These are phyloP conservation scores for Epinephelus fuscoguttatus DNA, from an alignment of 2,113 vertebrate genomes.

Conservation along the genomic window DNA sequence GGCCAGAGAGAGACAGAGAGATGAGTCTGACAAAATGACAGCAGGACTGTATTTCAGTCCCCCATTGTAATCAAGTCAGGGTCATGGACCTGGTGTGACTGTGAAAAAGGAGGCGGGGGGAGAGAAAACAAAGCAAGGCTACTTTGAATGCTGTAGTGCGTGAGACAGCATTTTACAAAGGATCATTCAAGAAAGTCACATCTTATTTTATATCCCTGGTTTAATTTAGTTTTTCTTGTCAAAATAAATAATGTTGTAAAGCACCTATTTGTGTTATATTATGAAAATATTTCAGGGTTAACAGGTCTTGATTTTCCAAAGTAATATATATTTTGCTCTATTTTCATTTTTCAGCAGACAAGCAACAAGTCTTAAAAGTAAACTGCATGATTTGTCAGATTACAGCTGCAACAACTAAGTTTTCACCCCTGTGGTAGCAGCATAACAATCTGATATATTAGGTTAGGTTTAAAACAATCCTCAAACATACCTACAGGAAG, in stretches of 20 bases:
- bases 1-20: slow-evolving; percentile 50
- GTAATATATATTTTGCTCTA: too few species aligned
- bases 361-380: too few species aligned
- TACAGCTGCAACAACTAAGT: too few species aligned
- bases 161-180: neutral
- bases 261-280: neutral
- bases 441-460: neutral
- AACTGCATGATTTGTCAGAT: too few species aligned
- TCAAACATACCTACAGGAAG: too few species aligned
- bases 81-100: slow-evolving; percentile 58
- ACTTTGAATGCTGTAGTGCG: neutral
- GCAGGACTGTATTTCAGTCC: slow-evolving; percentile 44
- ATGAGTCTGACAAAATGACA: slow-evolving; percentile 66
- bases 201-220: neutral
- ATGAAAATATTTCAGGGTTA: neutral
- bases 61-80: slow-evolving; percentile 46
- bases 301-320: neutral
- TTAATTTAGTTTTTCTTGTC: neutral
- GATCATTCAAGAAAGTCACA: neutral
- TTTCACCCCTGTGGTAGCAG: neutral
- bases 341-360: too few species aligned
- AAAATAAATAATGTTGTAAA: too few species aligned
- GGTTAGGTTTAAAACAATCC: too few species aligned
- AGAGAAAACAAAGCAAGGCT: slow-evolving; percentile 19
- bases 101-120: neutral